Evolutionary conservation across 2,113 vertebrate species (phyloP).

Genomic region (Epinephelus moara): DNA sequence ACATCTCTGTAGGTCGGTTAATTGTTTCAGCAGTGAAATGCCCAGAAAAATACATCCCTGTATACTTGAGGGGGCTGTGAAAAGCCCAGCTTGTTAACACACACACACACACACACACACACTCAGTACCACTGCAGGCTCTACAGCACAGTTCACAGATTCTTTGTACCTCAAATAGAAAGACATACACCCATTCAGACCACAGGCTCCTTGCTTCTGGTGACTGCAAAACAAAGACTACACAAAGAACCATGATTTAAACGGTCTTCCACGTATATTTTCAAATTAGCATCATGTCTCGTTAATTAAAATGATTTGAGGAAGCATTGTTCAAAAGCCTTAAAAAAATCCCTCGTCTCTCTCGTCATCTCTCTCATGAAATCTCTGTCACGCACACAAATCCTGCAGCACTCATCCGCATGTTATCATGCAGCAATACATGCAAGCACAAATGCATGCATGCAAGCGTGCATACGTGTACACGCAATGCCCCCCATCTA

Average conservation of each 20-base stretch:
- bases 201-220: neutral
- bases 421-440: constrained; percentile 7
- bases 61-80: neutral
- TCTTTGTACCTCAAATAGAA: neutral
- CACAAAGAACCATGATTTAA: constrained; percentile 1
- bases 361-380: constrained; percentile 1
- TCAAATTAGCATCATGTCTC: neutral
- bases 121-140: neutral
- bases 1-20: neutral
- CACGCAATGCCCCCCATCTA: constrained; percentile 11
- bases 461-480: neutral
- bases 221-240: neutral
- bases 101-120: neutral
- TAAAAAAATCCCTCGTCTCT: neutral
- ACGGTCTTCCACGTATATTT: neutral
- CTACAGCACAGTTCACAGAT: neutral
- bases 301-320: neutral
- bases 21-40: neutral
- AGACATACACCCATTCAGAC: neutral
- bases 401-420: constrained; percentile 10
- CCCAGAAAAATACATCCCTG: neutral
- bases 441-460: neutral
- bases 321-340: neutral
- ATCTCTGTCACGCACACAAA: constrained; percentile 17
- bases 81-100: neutral